Conservation (phyloP, 2,888 invertebrate genomes). For the Adineta ricciae region DNA sequence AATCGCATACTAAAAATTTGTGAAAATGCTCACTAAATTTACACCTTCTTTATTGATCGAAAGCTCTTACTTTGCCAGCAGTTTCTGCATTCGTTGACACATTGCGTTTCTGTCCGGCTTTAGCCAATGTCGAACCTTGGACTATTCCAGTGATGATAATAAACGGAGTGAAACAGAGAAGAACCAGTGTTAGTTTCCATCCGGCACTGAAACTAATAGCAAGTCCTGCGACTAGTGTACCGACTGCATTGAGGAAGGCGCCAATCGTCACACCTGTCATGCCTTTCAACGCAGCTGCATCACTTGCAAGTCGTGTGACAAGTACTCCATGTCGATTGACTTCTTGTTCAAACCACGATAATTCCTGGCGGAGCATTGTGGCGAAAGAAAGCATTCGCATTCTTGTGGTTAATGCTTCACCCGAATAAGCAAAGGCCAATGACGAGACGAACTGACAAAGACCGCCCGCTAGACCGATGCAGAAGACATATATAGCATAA, state of each 20-base stretch:
- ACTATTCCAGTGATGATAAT: conserved; percentile 37
- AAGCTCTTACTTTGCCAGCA: neutral
- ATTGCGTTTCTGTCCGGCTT: neutral
- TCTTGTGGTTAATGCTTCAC: conserved; percentile 67
- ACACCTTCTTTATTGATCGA: too few relatives aligned
- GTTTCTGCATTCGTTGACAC: neutral
- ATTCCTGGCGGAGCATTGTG: conserved; percentile 52
- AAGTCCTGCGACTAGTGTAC: conserved; percentile 61
- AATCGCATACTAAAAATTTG: neutral
- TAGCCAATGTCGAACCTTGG: neutral
- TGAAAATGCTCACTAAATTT: conserved; percentile 25
- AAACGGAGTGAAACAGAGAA: conserved; percentile 54
- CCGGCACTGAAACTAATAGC: conserved; percentile 55
- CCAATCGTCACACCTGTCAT: neutral
- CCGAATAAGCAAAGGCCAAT: conserved; percentile 42
- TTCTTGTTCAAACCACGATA: conserved; percentile 47
- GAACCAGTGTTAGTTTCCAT: conserved; percentile 56
- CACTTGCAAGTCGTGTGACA: conserved; percentile 46
- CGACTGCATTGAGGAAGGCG: conserved; percentile 57
- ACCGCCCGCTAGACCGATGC: neutral
- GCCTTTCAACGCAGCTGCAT: conserved; percentile 42
- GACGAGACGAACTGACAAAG: neutral
- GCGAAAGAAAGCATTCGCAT: conserved; percentile 53
- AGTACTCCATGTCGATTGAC: conserved; percentile 46
- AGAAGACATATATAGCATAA: neutral